Evolutionary conservation across 37 sponge, comb jelly and placozoan species (phyloP).

Genomic region (Halichondria panicea): DNA sequence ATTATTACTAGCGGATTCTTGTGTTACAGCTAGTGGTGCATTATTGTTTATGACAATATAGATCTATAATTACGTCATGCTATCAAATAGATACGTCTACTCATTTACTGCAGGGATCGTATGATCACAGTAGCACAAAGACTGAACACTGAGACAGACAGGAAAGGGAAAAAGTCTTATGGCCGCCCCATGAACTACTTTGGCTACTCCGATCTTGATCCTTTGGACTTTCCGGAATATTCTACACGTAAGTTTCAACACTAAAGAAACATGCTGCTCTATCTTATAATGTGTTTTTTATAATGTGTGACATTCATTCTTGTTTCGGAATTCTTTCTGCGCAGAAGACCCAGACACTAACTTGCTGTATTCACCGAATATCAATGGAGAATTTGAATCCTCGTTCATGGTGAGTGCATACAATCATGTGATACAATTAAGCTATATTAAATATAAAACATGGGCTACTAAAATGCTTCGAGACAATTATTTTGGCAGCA

Average conservation of each 20-base stretch:
- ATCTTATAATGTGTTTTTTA: not conserved
- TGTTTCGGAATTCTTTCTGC: not conserved
- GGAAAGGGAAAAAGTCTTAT: not conserved
- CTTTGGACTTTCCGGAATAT: constrained; percentile 25
- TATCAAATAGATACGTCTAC: too few species aligned
- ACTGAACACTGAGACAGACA: constrained; percentile 5
- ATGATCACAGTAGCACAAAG: constrained; percentile 14
- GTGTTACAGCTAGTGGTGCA: not conserved
- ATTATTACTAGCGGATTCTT: too few species aligned
- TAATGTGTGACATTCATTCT: not conserved
- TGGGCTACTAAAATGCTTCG: too few species aligned
- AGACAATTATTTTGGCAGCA: too few species aligned
- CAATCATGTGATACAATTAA: too few species aligned
- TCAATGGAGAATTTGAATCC: not conserved
- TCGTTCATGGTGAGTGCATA: constrained; percentile 27
- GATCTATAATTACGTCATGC: not conserved
- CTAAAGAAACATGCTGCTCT: not conserved
- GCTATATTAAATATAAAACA: too few species aligned
- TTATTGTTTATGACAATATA: not conserved
- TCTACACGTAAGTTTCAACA: constrained; percentile 9
- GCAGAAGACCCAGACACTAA: constrained; percentile 18
- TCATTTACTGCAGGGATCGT: constrained; percentile 23
- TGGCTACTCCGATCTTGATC: constrained; percentile 17
- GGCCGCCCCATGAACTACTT: constrained; percentile 12
- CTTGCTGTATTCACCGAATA: constrained; percentile 20